Evolutionary conservation across 2,113 vertebrate genomes (phyloP).

Genomic region (Arizona elegans): DNA sequence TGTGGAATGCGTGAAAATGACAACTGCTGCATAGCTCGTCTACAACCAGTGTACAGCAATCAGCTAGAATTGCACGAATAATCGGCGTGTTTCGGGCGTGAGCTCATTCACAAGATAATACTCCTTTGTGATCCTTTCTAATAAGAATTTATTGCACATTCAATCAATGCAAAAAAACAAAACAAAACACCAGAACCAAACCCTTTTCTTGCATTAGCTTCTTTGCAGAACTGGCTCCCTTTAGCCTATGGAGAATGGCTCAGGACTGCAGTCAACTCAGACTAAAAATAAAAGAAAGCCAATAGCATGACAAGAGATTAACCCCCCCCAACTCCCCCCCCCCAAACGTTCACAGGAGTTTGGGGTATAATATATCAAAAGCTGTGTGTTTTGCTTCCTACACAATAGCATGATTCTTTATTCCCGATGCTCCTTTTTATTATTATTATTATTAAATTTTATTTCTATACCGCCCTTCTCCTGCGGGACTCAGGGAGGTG

Average conservation of each 20-base stretch:
- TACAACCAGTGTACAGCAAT: constrained; percentile 64
- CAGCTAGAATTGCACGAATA: constrained; percentile 67
- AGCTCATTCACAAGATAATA: constrained; percentile 63
- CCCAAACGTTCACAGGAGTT: background rate
- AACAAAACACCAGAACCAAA: no score
- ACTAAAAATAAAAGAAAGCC: background rate
- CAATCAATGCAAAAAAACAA: accelerated
- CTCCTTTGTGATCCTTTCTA: constrained; percentile 47
- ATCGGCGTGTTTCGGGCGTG: constrained; percentile 53
- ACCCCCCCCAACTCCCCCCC: background rate
- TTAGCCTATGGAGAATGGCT: background rate
- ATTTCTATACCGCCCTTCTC: no score
- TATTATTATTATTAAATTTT: no score
- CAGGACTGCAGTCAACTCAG: background rate
- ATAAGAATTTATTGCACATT: constrained; percentile 36
- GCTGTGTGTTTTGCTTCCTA: background rate
- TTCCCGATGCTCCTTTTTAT: background rate
- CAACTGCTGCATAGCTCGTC: constrained; percentile 72
- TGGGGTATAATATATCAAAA: background rate
- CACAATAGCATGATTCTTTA: background rate
- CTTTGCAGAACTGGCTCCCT: background rate
- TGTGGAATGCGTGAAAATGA: constrained; percentile 70
- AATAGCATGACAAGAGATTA: background rate
- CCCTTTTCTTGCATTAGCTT: background rate
- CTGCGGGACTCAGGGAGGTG: no score